phyloP scores from a whole-genome alignment of 2,888 invertebrate species.

The Drosophila anomalata region DNA sequence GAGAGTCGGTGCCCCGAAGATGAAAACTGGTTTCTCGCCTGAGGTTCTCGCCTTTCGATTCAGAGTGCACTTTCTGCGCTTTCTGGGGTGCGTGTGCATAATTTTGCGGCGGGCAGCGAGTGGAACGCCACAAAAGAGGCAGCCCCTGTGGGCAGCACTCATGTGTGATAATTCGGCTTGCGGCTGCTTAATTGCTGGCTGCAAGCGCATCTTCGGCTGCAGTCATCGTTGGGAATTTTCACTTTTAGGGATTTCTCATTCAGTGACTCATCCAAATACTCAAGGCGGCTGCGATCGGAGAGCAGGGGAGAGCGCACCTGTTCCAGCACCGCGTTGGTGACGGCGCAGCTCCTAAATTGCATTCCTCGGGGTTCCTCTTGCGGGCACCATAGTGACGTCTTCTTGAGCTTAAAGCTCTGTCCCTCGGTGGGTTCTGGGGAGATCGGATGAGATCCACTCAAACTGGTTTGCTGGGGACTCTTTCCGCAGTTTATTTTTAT shows the following conservation, averaged over 20 bases:
- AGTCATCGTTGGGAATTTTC: conserved; percentile 31
- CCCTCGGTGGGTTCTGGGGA: conserved; percentile 1
- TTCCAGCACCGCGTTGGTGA: conserved; percentile 9
- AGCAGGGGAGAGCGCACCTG: conserved; percentile 19
- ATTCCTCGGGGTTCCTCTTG: conserved; percentile 12
- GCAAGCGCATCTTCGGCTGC: conserved; percentile 4
- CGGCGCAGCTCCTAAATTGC: conserved; percentile 10
- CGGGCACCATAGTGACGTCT: conserved; percentile 10
- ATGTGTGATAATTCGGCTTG: conserved; percentile 31
- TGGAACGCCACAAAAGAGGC: conserved; percentile 51
- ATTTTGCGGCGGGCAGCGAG: conserved; percentile 48
- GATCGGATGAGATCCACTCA: conserved; percentile 12
- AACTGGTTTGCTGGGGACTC: conserved; percentile 43
- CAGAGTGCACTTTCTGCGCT: conserved; percentile 29
- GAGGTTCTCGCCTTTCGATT: conserved; percentile 34
- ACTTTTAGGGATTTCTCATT: conserved; percentile 25
- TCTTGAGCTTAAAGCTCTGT: conserved; percentile 36
- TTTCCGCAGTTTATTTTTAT: conserved; percentile 36
- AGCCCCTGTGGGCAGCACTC: conserved; percentile 31
- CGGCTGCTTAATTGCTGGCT: conserved; percentile 33
- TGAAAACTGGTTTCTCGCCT: conserved; percentile 46
- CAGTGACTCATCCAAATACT: conserved; percentile 23
- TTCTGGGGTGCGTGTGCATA: conserved; percentile 67
- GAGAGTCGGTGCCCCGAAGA: conserved; percentile 3
- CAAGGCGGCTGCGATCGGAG: conserved; percentile 1